Evolutionary conservation across 2,113 vertebrate genomes (phyloP).

Genomic region (Syngnathus typhle): DNA sequence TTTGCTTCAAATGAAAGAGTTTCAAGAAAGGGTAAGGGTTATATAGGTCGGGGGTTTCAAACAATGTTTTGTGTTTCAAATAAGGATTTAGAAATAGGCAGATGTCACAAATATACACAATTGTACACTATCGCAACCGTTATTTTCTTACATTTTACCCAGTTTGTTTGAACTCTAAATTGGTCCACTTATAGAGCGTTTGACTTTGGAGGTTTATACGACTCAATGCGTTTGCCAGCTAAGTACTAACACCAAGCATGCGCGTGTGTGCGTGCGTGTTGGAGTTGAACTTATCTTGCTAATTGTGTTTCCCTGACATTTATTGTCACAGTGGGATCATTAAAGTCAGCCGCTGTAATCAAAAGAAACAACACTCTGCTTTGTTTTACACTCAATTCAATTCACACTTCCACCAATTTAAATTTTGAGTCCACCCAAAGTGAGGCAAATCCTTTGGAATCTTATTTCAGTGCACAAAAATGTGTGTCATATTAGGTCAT

Average conservation of each 20-base stretch:
- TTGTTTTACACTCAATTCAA: not conserved
- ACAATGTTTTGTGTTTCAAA: too few species aligned
- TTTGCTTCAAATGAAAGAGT: too few species aligned
- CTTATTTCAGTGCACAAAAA: not conserved
- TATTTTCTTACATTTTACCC: too few species aligned
- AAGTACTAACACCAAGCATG: not conserved
- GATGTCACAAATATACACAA: not conserved
- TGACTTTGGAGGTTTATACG: not conserved
- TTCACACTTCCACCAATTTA: not conserved
- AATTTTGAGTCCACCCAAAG: not conserved
- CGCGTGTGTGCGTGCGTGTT: not conserved
- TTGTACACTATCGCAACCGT: too few species aligned
- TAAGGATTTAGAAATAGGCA: too few species aligned
- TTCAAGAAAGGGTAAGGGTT: too few species aligned
- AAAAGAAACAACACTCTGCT: not conserved
- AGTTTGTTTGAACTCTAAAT: not conserved
- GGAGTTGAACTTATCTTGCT: not conserved
- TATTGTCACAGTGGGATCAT: not conserved
- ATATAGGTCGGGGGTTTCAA: too few species aligned
- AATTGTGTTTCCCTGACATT: slow-evolving; percentile 2
- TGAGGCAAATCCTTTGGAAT: too few species aligned
- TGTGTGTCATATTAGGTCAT: too few species aligned
- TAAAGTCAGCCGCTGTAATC: slow-evolving; percentile 2
- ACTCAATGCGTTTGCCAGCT: not conserved
- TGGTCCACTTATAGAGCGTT: not conserved